These are phyloP conservation scores for Trematomus loennbergii DNA, from an alignment of 2,113 vertebrate species.

Conservation along the genomic window DNA sequence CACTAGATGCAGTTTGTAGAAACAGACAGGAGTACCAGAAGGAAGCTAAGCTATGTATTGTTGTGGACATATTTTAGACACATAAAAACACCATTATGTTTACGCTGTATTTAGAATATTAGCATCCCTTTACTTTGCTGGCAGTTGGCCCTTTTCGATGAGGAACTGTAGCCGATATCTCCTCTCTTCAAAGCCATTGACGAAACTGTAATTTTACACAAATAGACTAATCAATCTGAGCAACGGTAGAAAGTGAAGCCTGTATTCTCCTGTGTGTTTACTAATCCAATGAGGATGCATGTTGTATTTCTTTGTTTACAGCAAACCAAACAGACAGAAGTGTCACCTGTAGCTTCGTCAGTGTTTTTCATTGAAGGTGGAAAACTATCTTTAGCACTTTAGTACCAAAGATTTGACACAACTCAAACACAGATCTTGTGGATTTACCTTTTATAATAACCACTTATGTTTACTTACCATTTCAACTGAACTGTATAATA, in stretches of 20 bases:
- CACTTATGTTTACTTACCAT: neutral
- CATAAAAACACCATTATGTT: too few relatives aligned
- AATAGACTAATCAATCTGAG: too few relatives aligned
- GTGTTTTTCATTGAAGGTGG: neutral
- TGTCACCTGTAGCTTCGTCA: neutral
- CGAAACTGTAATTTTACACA: too few relatives aligned
- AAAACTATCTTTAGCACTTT: conserved; percentile 3
- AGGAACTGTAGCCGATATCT: too few relatives aligned
- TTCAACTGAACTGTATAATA: neutral
- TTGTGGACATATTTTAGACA: too few relatives aligned
- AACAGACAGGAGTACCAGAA: neutral
- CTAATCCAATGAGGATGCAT: neutral
- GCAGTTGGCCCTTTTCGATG: too few relatives aligned
- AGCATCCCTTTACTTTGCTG: too few relatives aligned
- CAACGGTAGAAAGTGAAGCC: neutral
- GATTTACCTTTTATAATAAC: neutral
- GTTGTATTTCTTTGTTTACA: neutral
- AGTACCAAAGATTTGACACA: conserved; percentile 29
- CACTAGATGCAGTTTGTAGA: too few relatives aligned
- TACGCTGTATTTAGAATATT: too few relatives aligned
- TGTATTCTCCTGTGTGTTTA: neutral
- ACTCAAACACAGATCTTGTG: neutral
- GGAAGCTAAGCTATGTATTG: too few relatives aligned
- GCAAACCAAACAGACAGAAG: neutral
- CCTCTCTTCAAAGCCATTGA: too few relatives aligned